A percentile compares a stretch with the other conserved stretches of the same genome.
Conservation (phyloP, 2,888 invertebrate species). For the Drosophila vallismaia region DNA sequence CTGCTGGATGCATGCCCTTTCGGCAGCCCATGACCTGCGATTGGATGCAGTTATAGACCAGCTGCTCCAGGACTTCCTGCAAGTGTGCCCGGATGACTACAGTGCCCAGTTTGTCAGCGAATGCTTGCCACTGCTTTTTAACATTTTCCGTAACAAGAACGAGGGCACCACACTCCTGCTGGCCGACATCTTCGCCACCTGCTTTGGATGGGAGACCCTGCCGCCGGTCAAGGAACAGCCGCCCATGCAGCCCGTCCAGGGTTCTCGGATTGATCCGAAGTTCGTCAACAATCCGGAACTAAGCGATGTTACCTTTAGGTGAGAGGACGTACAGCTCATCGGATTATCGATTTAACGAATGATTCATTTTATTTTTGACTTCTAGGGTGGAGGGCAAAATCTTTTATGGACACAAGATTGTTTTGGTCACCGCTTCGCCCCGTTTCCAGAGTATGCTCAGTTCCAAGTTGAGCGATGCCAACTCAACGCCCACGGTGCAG, state of each 20-base stretch:
- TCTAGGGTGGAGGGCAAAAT: conserved; percentile 92
- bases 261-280: conserved; percentile 94
- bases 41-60: conserved; percentile 94
- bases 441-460: conserved; percentile 93
- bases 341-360: neutral
- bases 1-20: conserved; percentile 95
- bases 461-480: conserved; percentile 89
- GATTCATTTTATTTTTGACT: conserved; percentile 3
- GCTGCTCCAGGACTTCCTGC: conserved; percentile 93
- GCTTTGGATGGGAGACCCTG: conserved; percentile 94
- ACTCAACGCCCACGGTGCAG: conserved; percentile 92
- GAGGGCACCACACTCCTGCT: conserved; percentile 93
- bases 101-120: conserved; percentile 95
- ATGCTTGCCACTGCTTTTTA: conserved; percentile 94
- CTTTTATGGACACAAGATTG: conserved; percentile 97
- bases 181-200: conserved; percentile 95
- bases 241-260: conserved; percentile 86
- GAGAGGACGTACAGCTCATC: conserved; percentile 11
- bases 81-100: conserved; percentile 95
- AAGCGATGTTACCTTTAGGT: conserved; percentile 94
- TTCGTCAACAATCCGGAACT: conserved; percentile 97
- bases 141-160: conserved; percentile 96
- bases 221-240: conserved; percentile 89
- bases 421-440: conserved; percentile 94
- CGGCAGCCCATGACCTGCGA: conserved; percentile 93